Evolutionary conservation across 2,797 vertebrate genomes (phyloP), one percentile per base, ranked within the genome.

Genomic region (Tokudaia tokunoshimensis): DNA sequence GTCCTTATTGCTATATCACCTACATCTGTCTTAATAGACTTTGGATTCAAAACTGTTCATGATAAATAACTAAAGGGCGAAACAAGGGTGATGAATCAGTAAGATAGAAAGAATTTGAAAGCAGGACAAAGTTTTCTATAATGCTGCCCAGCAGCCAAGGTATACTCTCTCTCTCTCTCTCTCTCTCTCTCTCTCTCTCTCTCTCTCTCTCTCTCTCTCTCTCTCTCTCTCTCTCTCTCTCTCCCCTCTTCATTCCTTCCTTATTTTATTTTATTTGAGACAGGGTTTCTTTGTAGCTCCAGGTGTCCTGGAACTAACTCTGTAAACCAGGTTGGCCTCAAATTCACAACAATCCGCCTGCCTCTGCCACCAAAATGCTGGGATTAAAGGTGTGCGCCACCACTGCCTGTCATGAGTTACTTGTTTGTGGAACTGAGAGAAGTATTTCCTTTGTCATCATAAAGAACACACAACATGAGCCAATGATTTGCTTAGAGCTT

Each of bases 391-490:
- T 37, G 22, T 82, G 22, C 15, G 55, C n/a, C 55, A 82, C 80
- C n/a, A 61, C n/a, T 3, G 7, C 12, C 6, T 24, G 6, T 1
- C 22, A 59, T 29, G 55, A 61, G 8, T 61, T 41, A 82, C 22
- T 14, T 26, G 41, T 61, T 85, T 74, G 79, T 47, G 67, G 31
- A 75, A 31, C 11, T 37, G 65, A 84, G 63, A 88, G 10, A 91
- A 85, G 61, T 84, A 2, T 59, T 91, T 44, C 26, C 4, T 79
- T 95, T 72, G 41, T 90, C 52, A 63, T 97, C 63, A 61, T 74
- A 75, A 94, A 95, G n/a, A 94, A 85, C 4, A 70, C 0, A 29
- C 61, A 37, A 29, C 41, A 3, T 61, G 87, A 88, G 55, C 2
- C 65, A 75, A 1, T 95, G 92, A 74, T 47, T 80, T 24, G 41